phyloP scores from a whole-genome alignment of 2,888 invertebrate genomes.

The Euzetes globulus region DNA sequence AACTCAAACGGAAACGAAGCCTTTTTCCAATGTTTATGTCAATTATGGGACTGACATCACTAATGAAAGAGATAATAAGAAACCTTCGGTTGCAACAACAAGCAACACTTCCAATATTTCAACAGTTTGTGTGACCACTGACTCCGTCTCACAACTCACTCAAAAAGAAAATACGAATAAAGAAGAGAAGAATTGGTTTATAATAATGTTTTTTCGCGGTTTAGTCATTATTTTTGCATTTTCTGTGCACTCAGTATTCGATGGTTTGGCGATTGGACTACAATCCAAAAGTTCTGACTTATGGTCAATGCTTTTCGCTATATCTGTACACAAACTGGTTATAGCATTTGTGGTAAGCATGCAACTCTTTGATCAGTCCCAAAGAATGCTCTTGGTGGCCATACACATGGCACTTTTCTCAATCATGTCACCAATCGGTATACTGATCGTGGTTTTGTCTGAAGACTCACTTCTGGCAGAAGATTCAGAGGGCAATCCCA shows the following conservation, averaged over 20 bases:
- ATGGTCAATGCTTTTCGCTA: constrained; percentile 74
- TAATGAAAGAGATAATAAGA: neutral
- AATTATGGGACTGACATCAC: constrained; percentile 14
- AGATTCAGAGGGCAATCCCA: constrained; percentile 17
- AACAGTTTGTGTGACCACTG: neutral
- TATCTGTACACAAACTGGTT: constrained; percentile 75
- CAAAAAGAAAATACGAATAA: neutral
- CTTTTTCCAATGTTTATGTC: constrained; percentile 5
- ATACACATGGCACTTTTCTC: constrained; percentile 63
- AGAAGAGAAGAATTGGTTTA: neutral
- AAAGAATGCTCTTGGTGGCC: constrained; percentile 33
- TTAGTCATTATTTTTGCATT: constrained; percentile 71
- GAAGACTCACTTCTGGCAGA: constrained; percentile 33
- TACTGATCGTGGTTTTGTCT: constrained; percentile 39
- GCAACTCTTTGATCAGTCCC: constrained; percentile 63
- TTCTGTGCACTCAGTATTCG: constrained; percentile 76
- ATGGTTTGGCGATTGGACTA: constrained; percentile 72
- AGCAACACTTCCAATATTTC: neutral
- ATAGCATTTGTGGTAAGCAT: constrained; percentile 81
- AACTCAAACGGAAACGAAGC: neutral
- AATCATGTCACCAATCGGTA: constrained; percentile 67
- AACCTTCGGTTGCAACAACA: neutral
- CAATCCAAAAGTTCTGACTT: constrained; percentile 62
- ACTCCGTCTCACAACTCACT: neutral
- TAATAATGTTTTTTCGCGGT: constrained; percentile 53